phyloP scores from a whole-genome alignment of 2,888 invertebrate species.

The Athetis lepigone region DNA sequence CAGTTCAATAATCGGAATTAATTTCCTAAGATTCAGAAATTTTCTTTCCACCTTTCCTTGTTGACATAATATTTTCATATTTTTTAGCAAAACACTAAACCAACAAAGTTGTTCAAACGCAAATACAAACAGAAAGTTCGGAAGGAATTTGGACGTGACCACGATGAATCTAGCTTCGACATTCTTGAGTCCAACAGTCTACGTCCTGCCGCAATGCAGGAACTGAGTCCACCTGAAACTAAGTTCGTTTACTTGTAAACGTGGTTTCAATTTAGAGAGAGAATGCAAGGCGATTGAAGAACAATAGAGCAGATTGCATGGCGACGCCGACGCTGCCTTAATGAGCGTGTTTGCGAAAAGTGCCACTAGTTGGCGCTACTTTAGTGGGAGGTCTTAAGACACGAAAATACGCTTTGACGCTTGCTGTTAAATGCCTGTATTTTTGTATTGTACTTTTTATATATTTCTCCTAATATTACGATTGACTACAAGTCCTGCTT shows the following conservation, averaged over 20 bases:
- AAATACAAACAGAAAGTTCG: constrained; percentile 27
- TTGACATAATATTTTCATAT: neutral
- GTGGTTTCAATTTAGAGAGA: constrained; percentile 22
- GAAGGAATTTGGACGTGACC: constrained; percentile 18
- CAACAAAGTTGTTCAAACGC: constrained; percentile 20
- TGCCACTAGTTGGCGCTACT: no score
- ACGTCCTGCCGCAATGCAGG: constrained; percentile 30
- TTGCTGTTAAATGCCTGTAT: no score
- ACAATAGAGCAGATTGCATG: no score
- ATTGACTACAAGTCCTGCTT: no score
- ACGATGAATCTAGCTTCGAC: constrained; percentile 28
- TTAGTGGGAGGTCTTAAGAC: no score
- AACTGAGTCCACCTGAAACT: constrained; percentile 32
- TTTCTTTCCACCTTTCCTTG: neutral
- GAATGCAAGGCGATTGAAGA: neutral
- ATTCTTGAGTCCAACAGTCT: constrained; percentile 23
- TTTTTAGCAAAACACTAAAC: constrained; percentile 24
- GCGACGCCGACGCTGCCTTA: neutral
- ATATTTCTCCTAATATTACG: no score
- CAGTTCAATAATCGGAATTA: no score
- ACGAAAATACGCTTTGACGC: no score
- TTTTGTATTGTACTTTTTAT: no score
- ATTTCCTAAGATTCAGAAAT: no score
- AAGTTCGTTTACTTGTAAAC: constrained; percentile 16
- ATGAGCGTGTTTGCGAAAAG: no score